Conservation (phyloP, 2,797 vertebrate species). For the Melanotaenia nigrans region DNA sequence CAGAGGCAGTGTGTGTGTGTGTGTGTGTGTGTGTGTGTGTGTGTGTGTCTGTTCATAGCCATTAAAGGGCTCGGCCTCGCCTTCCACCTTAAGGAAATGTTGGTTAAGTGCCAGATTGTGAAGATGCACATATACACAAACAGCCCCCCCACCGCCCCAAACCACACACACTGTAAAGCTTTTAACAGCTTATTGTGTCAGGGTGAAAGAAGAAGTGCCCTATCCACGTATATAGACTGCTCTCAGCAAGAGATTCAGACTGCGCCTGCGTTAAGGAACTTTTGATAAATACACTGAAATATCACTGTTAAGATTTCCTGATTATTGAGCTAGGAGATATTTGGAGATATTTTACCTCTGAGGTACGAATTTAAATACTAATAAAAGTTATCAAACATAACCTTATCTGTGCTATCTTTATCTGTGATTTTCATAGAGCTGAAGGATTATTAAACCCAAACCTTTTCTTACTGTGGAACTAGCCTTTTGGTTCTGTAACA, state of each 20-base stretch:
- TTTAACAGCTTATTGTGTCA: slow-evolving; percentile 73
- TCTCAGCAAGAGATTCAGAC: neutral
- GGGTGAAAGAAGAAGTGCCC: slow-evolving; percentile 46
- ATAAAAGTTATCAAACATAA: neutral
- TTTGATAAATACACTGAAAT: neutral
- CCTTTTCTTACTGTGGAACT: fast-evolving
- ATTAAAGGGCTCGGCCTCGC: slow-evolving; percentile 70
- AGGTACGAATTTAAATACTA: too few species aligned
- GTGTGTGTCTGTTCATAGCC: slow-evolving; percentile 53
- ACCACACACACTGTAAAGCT: slow-evolving; percentile 39
- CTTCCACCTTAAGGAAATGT: slow-evolving; percentile 66
- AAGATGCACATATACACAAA: slow-evolving; percentile 43
- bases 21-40: slow-evolving; percentile 15
- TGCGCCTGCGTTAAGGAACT: neutral
- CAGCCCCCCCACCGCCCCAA: neutral
- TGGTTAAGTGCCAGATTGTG: slow-evolving; percentile 75
- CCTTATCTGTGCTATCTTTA: neutral
- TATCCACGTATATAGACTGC: slow-evolving; percentile 16
- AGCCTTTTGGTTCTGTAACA: neutral
- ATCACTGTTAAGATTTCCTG: neutral
- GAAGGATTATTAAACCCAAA: neutral
- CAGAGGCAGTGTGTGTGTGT: slow-evolving; percentile 40
- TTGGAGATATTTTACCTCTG: neutral
- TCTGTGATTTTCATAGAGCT: neutral
- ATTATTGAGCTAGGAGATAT: neutral